Evolutionary conservation across 2,113 vertebrate genomes (phyloP).

Genomic region (Phalacrocorax pelagicus): DNA sequence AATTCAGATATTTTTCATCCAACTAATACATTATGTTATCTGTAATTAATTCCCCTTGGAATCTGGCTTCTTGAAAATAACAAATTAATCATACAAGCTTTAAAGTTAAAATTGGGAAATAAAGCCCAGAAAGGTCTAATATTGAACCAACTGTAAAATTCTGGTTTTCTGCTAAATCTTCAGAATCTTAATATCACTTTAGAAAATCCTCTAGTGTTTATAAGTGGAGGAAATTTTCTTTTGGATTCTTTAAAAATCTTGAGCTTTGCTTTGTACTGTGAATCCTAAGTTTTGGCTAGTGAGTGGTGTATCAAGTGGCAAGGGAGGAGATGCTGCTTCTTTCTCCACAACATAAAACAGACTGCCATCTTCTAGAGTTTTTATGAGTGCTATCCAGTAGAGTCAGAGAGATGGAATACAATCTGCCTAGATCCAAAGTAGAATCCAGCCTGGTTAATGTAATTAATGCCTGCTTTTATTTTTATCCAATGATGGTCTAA

Average conservation of each 20-base stretch:
- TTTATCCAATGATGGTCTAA: conserved; percentile 57
- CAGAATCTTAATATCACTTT: background rate
- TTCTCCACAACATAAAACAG: background rate
- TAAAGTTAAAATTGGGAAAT: background rate
- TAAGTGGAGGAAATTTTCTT: background rate
- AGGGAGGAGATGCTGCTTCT: background rate
- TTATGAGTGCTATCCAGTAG: background rate
- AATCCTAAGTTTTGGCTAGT: background rate
- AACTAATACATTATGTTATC: background rate
- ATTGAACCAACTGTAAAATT: background rate
- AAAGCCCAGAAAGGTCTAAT: background rate
- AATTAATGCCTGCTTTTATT: conserved; percentile 57
- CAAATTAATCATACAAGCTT: background rate
- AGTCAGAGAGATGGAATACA: background rate
- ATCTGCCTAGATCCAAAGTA: background rate
- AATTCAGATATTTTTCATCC: background rate
- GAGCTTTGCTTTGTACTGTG: background rate
- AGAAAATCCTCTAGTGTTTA: background rate
- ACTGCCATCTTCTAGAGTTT: background rate
- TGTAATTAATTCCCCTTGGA: background rate
- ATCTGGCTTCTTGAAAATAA: background rate
- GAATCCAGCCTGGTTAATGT: conserved; percentile 13
- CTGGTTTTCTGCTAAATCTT: background rate
- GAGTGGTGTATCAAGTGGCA: background rate
- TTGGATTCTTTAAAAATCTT: background rate